phyloP scores from a whole-genome alignment of 2,113 vertebrate species.

The Solea senegalensis region DNA sequence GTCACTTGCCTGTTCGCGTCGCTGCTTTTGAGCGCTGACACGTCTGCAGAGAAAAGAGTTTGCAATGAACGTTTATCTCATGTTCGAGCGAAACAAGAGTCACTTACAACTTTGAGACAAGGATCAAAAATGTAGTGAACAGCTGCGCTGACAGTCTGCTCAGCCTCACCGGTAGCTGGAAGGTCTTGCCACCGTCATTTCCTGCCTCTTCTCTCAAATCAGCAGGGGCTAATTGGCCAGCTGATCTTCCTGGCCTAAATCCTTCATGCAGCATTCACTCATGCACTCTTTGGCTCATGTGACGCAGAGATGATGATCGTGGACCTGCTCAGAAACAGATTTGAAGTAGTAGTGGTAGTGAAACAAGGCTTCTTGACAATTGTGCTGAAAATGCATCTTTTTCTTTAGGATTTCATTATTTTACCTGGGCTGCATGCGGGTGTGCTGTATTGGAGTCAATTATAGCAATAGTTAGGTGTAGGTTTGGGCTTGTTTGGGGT shows the following conservation, averaged over 20 bases:
- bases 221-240: constrained; percentile 11
- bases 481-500: no score
- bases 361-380: not conserved
- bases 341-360: not conserved
- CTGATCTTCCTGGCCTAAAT: constrained; percentile 11
- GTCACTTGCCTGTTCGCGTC: not conserved
- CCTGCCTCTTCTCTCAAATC: not conserved
- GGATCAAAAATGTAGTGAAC: not conserved
- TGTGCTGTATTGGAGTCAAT: no score
- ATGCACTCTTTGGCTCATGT: not conserved
- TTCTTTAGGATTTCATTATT: not conserved
- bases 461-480: no score
- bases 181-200: not conserved
- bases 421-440: no score
- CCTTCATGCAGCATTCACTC: constrained; percentile 4
- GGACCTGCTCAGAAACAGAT: not conserved
- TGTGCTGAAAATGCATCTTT: not conserved
- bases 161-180: not conserved
- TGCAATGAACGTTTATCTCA: not conserved
- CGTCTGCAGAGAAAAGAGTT: not conserved
- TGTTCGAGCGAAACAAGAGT: not conserved
- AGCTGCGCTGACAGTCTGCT: not conserved
- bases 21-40: not conserved
- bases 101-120: not conserved
- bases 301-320: not conserved